These are phyloP conservation scores for Lophotis ruficrista DNA, from an alignment of 2,113 vertebrate genomes.

Conservation along the genomic window DNA sequence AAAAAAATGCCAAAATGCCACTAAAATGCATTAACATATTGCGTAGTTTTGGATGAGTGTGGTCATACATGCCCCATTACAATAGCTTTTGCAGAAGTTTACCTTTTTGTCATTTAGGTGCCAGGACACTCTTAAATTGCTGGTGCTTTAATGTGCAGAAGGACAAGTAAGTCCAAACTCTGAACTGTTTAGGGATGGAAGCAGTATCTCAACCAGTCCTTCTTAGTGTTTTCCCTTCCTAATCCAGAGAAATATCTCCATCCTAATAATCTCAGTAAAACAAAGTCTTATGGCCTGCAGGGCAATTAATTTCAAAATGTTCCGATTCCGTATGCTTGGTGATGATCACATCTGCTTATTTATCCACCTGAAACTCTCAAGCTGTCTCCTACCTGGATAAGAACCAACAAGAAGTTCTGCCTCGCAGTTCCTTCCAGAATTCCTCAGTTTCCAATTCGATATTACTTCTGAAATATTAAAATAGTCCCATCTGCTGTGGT, in stretches of 20 bases:
- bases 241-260: background rate
- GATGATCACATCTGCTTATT: conserved; percentile 28
- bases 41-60: background rate
- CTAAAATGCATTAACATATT: background rate
- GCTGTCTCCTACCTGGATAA: conserved; percentile 30
- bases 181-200: background rate
- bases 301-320: background rate
- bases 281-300: background rate
- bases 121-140: background rate
- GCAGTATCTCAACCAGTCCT: background rate
- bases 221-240: background rate
- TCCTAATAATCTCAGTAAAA: background rate
- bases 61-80: background rate
- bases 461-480: background rate
- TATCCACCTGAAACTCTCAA: background rate
- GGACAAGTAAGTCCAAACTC: background rate
- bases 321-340: background rate
- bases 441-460: background rate
- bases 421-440: background rate
- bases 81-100: background rate
- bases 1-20: background rate
- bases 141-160: background rate
- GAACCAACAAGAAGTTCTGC: background rate
- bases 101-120: background rate
- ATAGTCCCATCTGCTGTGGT: background rate